These are phyloP conservation scores for Hylaea fasciaria DNA, from an alignment of 2,888 invertebrate species.

Conservation along the genomic window DNA sequence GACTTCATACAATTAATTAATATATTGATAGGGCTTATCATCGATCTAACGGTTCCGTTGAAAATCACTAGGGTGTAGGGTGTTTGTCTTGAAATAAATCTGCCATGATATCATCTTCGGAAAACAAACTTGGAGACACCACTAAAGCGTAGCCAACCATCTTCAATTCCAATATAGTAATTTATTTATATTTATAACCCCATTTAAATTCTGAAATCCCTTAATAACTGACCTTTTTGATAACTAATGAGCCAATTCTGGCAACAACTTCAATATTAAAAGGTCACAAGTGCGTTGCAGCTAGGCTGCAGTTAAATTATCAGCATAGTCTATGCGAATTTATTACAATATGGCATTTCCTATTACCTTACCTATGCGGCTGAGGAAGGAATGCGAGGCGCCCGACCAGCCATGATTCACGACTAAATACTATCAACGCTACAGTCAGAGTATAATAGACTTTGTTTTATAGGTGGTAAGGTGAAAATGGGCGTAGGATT, in stretches of 20 bases:
- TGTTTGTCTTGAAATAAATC: too few species aligned
- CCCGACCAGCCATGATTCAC: conserved; percentile 69
- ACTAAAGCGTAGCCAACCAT: too few species aligned
- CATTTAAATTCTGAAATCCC: conserved; percentile 15
- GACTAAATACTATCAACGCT: conserved; percentile 30
- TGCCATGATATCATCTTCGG: too few species aligned
- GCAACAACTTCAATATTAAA: conserved; percentile 31
- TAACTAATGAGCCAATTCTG: conserved; percentile 22
- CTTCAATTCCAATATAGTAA: too few species aligned
- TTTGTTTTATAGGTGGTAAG: conserved; percentile 30
- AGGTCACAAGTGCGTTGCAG: conserved; percentile 49
- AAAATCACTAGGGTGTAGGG: too few species aligned
- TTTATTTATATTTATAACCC: too few species aligned
- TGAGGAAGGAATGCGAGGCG: conserved; percentile 68
- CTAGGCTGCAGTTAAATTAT: conserved; percentile 54
- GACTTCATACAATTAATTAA: too few species aligned
- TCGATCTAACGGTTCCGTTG: too few species aligned
- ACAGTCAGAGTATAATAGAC: conserved; percentile 33
- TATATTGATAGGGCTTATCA: too few species aligned
- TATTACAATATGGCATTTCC: conserved; percentile 74
- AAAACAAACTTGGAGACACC: too few species aligned
- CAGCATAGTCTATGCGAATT: conserved; percentile 63
- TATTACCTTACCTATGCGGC: conserved; percentile 78
- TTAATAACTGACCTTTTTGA: conserved; percentile 16
- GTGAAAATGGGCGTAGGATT: conserved; percentile 30